A percentile compares a stretch with the other conserved stretches of the same genome.
Evolutionary conservation across 2,888 invertebrate species (phyloP).

Genomic region (Cantharis flavilabris): DNA sequence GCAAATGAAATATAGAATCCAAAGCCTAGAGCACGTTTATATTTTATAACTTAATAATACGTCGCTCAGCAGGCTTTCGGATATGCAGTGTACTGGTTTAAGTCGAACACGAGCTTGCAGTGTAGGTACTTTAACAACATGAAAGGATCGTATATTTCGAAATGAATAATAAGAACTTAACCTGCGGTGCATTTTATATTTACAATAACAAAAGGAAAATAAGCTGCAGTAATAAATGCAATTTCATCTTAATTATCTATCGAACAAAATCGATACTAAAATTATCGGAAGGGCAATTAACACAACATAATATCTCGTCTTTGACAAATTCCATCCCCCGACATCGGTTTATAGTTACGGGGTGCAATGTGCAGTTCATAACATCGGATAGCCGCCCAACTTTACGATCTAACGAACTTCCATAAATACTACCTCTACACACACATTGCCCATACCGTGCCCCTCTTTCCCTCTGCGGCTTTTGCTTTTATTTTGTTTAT

Average conservation of each 20-base stretch:
- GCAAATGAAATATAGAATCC: conserved; percentile 40
- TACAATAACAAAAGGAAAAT: conserved; percentile 5
- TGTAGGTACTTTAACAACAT: conserved; percentile 25
- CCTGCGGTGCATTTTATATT: conserved; percentile 5
- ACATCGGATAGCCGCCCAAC: conserved; percentile 50
- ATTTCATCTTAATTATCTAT: conserved; percentile 15
- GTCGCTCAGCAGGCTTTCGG: conserved; percentile 37
- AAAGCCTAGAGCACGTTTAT: conserved; percentile 36
- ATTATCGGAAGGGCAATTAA: conserved; percentile 22
- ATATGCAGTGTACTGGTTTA: conserved; percentile 32
- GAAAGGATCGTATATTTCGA: conserved; percentile 26
- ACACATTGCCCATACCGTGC: conserved; percentile 27
- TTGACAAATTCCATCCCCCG: conserved; percentile 32
- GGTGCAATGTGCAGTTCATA: conserved; percentile 52
- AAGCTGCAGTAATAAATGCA: neutral
- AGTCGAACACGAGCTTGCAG: conserved; percentile 25
- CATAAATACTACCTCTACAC: conserved; percentile 50
- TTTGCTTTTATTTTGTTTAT: conserved; percentile 50
- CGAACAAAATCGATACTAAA: conserved; percentile 14
- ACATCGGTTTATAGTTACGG: conserved; percentile 48
- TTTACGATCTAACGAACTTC: conserved; percentile 53
- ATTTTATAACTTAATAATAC: conserved; percentile 44
- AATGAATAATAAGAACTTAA: conserved; percentile 25
- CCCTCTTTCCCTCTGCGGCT: conserved; percentile 38
- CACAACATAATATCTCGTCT: conserved; percentile 25